Evolutionary conservation across 92 coral and sea anemone genomes (phyloP).

Genomic region (Hydrozoanthus gracilis): DNA sequence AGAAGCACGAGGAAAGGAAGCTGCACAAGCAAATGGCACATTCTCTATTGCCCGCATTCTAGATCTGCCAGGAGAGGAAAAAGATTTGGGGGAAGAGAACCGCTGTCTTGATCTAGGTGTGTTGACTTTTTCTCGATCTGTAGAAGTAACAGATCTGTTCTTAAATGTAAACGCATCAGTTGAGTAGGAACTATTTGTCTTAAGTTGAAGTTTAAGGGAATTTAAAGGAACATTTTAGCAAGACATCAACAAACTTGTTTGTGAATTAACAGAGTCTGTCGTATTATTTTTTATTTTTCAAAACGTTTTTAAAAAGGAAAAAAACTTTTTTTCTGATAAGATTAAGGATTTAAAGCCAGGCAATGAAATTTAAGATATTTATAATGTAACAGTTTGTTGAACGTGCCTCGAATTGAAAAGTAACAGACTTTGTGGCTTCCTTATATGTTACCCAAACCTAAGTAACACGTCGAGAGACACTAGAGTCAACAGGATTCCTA

Average conservation of each 20-base stretch:
- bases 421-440: too few relatives aligned
- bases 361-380: too few relatives aligned
- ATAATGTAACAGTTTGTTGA: too few relatives aligned
- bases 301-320: too few relatives aligned
- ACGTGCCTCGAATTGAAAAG: background rate
- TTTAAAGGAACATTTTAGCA: too few relatives aligned
- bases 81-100: background rate
- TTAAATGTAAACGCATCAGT: background rate
- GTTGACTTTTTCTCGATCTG: background rate
- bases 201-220: too few relatives aligned
- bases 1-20: conserved; percentile 18
- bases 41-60: conserved; percentile 35
- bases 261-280: too few relatives aligned
- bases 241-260: background rate
- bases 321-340: too few relatives aligned
- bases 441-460: too few relatives aligned
- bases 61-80: conserved; percentile 32
- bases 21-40: background rate
- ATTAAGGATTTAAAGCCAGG: too few relatives aligned
- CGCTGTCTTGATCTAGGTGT: conserved; percentile 32
- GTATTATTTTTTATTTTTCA: too few relatives aligned
- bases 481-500: conserved; percentile 5
- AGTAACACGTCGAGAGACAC: background rate
- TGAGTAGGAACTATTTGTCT: too few relatives aligned
- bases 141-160: background rate